Evolutionary conservation across 2,888 invertebrate genomes (phyloP), one percentile per base, ranked within the genome.

Genomic region (Cerceris ruficornis): DNA sequence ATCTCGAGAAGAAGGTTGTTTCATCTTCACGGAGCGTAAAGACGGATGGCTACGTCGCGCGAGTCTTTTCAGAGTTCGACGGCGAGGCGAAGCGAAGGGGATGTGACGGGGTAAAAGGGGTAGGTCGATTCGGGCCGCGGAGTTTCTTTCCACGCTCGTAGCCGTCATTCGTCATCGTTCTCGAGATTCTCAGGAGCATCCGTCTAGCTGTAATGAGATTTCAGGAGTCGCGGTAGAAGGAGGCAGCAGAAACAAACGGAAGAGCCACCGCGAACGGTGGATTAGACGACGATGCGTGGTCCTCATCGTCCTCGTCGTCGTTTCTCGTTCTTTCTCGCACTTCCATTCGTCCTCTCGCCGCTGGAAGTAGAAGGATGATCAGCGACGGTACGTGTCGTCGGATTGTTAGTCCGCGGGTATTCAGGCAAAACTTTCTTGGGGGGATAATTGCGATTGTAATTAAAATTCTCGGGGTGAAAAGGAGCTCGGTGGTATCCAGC

Each of bases 361-460:
- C 2, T 28, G 28, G 28, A 55, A 55, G 52, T 62, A 58, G 75
- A 64, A 72, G 61, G 71, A 81, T 72, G 70, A 81, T 77, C 79
- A 72, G 57, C 77, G 61, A 55, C 66, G 78, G 69, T 77, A 83
- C 69, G 80, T 82, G 81, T 79, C 79, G 77, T 65, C 69, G 80
- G 87, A 87, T 90, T 86, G 88, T 91, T 89, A 88, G 86, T 81
- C 83, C 81, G 84, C 78, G 70, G 74, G 84, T 85, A 87, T 86
- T 85, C 81, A 86, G 82, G 86, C 81, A 81, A 88, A 82, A 88
- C 82, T 89, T 85, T 86, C 86, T 86, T 81, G 77, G 81, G 77
- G 74, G 76, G 83, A 88, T 90, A 91, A 91, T 90, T 90, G 87
- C 89, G 87, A 92, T 91, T 90, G 89, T 90, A 91, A 92, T 92